A percentile compares a stretch with the other conserved stretches of the same genome.
phyloP scores from a whole-genome alignment of 2,888 invertebrate genomes.

The Eupithecia inturbata region DNA sequence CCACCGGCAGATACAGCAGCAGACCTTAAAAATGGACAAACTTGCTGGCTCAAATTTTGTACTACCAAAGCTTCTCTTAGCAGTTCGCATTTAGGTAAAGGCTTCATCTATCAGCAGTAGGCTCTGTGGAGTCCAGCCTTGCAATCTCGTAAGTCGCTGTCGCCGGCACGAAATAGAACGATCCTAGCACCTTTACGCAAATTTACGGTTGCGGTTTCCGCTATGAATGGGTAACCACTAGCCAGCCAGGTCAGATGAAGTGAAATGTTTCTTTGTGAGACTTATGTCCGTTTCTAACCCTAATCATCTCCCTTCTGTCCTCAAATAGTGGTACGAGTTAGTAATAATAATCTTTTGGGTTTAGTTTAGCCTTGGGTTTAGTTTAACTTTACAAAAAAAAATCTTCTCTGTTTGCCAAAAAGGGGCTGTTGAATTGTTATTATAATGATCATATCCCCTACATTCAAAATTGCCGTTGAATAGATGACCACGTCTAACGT shows the following conservation, averaged over 20 bases:
- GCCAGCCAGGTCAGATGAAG: constrained; percentile 11
- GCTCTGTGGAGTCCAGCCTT: constrained; percentile 28
- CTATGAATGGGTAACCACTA: constrained; percentile 35
- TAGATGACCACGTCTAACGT: constrained; percentile 7
- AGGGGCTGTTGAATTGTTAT: not conserved
- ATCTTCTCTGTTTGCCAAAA: not conserved
- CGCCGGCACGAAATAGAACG: constrained; percentile 36
- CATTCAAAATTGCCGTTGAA: not conserved
- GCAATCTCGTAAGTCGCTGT: constrained; percentile 40
- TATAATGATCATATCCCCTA: not conserved
- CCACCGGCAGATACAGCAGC: too few species aligned
- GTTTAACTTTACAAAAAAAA: not conserved
- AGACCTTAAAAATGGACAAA: not conserved
- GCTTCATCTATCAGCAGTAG: constrained; percentile 25
- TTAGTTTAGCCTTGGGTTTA: not conserved
- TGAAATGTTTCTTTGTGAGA: constrained; percentile 30
- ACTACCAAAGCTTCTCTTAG: not conserved
- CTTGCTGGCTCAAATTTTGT: not conserved
- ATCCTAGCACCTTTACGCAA: constrained; percentile 39
- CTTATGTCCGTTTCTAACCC: not conserved
- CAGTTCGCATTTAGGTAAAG: constrained; percentile 15
- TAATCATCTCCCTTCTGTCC: not conserved
- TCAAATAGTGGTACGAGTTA: not conserved
- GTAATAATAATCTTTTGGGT: not conserved
- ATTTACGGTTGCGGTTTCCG: constrained; percentile 39